Base-by-base conservation (phyloP, 2,888 invertebrate species). In the Lymantria monacha region DNA sequence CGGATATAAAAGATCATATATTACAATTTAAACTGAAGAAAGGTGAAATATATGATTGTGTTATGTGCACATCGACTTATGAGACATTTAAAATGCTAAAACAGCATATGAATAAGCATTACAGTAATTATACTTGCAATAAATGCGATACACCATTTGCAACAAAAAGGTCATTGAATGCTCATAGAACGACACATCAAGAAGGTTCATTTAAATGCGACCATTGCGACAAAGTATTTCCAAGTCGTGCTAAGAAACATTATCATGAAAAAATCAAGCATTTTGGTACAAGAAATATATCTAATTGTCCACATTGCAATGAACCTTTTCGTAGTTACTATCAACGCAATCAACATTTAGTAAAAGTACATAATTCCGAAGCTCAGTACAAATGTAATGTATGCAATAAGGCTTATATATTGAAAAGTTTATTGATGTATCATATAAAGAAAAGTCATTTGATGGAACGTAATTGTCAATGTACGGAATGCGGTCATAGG, bases 391-490 rank as follows among this genome's bases (percentile, higher is more conserved):
- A 88, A 45, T 90, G 90, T 46, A 88, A 90, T 46, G 77, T 89
- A 0, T 90, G 90, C 50, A 73, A 66, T 1, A 85, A 85, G 15
- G 57, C 75, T 0, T 90, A 82, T 49, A 72, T 88, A 0, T 30
- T 87, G 0, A 89, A 87, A 30, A 83, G 85, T 0, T 64, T 89
- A 9, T 50, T 89, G 0, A 89, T 85, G 85, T 77, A 73, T 54
- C 89, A 89, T 68, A 86, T 88, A 15, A 88, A 87, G 50, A 85
- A 84, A 42, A 77, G 78, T 42, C 92, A 92, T 64, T 70, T 92
- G n/a, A 89, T 87, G 86, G 90, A 90, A 48, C 59, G 81, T 3
- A 85, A 91, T 13, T 89, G 82, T 50, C 87, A 87, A 44, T 93
- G 93, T 30, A 81, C 84, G 0, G 86, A 92, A 22, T 93, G 93